Evolutionary conservation across 2,113 vertebrate genomes (phyloP), one percentile per base, ranked within the genome.

Genomic region (Pogona vitticeps): DNA sequence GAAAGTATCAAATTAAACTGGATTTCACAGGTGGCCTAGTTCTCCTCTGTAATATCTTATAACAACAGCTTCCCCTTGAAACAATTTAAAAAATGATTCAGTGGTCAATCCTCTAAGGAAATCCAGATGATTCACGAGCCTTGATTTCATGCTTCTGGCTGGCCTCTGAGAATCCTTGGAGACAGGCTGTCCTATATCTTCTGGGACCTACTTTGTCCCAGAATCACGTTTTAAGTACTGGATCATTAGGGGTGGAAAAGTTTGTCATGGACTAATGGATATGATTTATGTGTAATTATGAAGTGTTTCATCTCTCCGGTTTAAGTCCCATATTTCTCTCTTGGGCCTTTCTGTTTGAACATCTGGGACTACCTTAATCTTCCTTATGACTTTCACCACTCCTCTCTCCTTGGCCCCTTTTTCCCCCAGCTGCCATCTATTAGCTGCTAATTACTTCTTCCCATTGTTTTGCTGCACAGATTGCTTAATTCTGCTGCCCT

Each of bases 341-440:
- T 26, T 80, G n/a, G 9, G 5, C 38, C 38, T 84, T 75, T 70
- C 18, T 61, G 42, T 82, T 77, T 76, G 13, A 86, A 68, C 23
- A 78, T 86, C 72, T 75, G 71, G 42, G 31, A 10, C 38, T 1
- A 40, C 10, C 68, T 91, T 76, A 72, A 72, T 91, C 63, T 36
- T 68, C 0, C 36, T 1, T 0, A 1, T 36, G 42, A 42, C 9
- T 85, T 85, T 84, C 58, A 89, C 36, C 0, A 1, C 38, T 92
- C 86, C n/a, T 52, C 23, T 56, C 13, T n/a, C n/a, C 1, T 18
- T 72, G 42, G n/a, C 56, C 84, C 18, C 67, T 21, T 72, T 14
- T 1, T 17, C 80, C 3, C 6, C 77, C n/a, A 59, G 65, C 58
- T 68, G 15, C 8, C 36, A 3, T 73, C 58, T 84, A 58, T 76